These are phyloP conservation scores for Gallinago nigripennis DNA, from an alignment of 2,797 vertebrate species.

Conservation along the genomic window DNA sequence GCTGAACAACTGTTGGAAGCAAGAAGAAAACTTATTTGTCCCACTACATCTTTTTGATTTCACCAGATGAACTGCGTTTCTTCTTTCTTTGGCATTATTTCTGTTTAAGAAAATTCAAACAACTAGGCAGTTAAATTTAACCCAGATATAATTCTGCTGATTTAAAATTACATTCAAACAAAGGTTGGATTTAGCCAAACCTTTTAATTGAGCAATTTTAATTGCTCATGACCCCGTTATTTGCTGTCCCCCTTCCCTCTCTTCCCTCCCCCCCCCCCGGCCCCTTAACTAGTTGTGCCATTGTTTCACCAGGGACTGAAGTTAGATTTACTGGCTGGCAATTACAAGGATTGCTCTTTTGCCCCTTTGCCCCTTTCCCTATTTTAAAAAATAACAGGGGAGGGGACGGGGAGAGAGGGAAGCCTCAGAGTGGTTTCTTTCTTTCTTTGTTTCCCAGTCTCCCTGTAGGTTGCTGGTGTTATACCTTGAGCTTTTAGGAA, in stretches of 20 bases:
- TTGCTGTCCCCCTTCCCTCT: not conserved
- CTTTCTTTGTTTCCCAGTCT: not conserved
- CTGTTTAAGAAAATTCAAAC: not conserved
- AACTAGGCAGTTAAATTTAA: not conserved
- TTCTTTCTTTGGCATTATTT: constrained; percentile 19
- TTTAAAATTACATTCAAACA: not conserved
- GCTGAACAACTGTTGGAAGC: constrained; percentile 39
- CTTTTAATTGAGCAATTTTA: constrained; percentile 16
- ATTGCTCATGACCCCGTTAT: not conserved
- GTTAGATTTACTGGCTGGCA: constrained; percentile 30
- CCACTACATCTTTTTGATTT: constrained; percentile 10
- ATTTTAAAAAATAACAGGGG: constrained; percentile 16
- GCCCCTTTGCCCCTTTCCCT: not conserved
- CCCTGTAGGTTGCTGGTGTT: not conserved
- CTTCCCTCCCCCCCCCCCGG: too few species aligned
- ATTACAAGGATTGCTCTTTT: constrained; percentile 36
- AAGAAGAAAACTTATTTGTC: constrained; percentile 38
- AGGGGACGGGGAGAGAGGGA: not conserved
- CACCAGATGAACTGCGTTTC: not conserved
- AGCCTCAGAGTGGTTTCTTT: not conserved
- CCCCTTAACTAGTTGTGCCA: not conserved
- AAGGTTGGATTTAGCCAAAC: not conserved
- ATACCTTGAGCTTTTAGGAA: not conserved
- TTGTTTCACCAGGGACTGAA: constrained; percentile 22
- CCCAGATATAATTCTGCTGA: not conserved